Conservation (phyloP, 2,113 vertebrate genomes). For the Scomber japonicus region DNA sequence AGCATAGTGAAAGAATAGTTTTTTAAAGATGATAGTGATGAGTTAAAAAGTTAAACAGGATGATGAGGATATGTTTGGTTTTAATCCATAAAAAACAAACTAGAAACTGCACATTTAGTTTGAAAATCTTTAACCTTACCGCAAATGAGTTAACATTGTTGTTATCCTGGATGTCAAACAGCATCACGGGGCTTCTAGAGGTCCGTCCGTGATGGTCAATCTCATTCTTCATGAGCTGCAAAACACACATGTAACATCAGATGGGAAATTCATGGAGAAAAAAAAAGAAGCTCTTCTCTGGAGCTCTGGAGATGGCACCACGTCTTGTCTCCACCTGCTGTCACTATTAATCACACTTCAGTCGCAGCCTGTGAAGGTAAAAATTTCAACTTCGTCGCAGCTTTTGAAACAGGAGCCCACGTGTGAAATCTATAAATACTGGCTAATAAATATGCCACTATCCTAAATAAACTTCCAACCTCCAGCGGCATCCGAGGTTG, state of each 20-base stretch:
- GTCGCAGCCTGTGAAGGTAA: background rate
- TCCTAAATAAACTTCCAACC: slow-evolving; percentile 32
- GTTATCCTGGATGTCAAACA: slow-evolving; percentile 86
- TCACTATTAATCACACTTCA: slow-evolving; percentile 5
- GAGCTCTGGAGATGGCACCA: background rate
- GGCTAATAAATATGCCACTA: slow-evolving; percentile 43
- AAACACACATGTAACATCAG: slow-evolving; percentile 41
- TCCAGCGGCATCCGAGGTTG: slow-evolving; percentile 18
- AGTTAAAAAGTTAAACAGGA: slow-evolving; percentile 30
- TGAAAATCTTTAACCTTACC: slow-evolving; percentile 73
- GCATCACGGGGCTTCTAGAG: slow-evolving; percentile 85
- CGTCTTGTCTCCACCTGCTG: background rate
- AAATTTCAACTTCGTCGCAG: slow-evolving; percentile 27
- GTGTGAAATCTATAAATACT: slow-evolving; percentile 52
- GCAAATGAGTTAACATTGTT: slow-evolving; percentile 87
- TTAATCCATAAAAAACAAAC: background rate
- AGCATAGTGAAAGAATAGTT: background rate
- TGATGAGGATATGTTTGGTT: slow-evolving; percentile 17
- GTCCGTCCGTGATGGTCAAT: slow-evolving; percentile 78
- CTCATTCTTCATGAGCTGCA: slow-evolving; percentile 83
- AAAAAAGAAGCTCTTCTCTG: background rate
- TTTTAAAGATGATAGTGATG: slow-evolving; percentile 25
- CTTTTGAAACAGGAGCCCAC: slow-evolving; percentile 35
- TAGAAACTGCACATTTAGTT: background rate
- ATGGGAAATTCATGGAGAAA: background rate